Percentiles rank a stretch among this genome's conserved stretches.
Evolutionary conservation across 2,888 invertebrate species (phyloP).

Genomic region (Anticlea derivata): DNA sequence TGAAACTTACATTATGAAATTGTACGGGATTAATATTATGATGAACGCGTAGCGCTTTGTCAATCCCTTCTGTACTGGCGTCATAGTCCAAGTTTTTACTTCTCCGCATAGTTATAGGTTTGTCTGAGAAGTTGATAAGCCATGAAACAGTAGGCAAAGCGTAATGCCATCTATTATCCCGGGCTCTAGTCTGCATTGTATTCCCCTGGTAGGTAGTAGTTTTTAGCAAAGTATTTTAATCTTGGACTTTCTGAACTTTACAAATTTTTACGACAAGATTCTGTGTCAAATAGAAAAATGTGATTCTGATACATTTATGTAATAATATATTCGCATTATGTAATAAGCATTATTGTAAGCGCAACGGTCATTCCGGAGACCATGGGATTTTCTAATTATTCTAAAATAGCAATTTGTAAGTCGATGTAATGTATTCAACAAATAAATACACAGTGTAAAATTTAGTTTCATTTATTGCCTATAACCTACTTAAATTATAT

Average conservation of each 20-base stretch:
- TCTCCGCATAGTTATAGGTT: conserved; percentile 3
- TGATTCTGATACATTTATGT: conserved; percentile 39
- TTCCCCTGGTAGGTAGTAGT: conserved; percentile 20
- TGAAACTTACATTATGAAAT: too few species aligned
- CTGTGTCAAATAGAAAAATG: conserved; percentile 63
- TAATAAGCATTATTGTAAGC: conserved; percentile 56
- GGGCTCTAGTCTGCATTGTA: conserved; percentile 19
- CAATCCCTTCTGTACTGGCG: too few species aligned
- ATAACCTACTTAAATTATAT: conserved; percentile 48
- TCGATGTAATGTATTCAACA: conserved; percentile 57
- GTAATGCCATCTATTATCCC: conserved; percentile 33
- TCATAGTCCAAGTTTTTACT: too few species aligned
- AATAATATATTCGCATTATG: conserved; percentile 55
- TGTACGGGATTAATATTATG: too few species aligned
- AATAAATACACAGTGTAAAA: conserved; percentile 53
- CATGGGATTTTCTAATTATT: conserved; percentile 28
- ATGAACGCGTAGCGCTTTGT: too few species aligned
- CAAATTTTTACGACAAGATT: conserved; percentile 21
- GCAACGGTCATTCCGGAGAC: conserved; percentile 63
- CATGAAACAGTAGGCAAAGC: not conserved
- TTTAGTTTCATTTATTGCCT: conserved; percentile 45
- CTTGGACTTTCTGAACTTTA: conserved; percentile 22
- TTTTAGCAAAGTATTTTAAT: conserved; percentile 16
- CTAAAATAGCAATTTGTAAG: conserved; percentile 57
- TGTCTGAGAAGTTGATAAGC: not conserved